Evolutionary conservation across 2,797 vertebrate genomes (phyloP).

Genomic region (Pteropus rufus): DNA sequence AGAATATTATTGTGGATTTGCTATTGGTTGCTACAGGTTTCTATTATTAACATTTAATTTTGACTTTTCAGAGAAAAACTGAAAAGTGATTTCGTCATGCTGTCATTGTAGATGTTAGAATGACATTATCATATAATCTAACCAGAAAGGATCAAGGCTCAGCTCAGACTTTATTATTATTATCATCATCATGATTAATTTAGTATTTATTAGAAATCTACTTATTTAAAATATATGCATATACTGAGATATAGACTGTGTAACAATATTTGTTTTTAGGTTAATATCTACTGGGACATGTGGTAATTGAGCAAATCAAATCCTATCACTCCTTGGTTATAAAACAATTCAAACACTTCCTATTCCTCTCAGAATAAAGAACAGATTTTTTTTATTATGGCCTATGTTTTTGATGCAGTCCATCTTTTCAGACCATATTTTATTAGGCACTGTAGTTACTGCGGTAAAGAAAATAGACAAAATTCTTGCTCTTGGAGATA

Average conservation of each 20-base stretch:
- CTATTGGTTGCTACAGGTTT: not conserved
- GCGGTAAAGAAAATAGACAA: not conserved
- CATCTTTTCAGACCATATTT: not conserved
- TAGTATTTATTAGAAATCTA: not conserved
- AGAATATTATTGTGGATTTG: not conserved
- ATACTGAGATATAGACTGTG: not conserved
- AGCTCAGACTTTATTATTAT: not conserved
- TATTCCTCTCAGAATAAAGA: not conserved
- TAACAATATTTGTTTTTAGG: not conserved
- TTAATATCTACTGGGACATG: not conserved
- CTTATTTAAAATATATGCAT: not conserved
- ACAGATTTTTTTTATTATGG: not conserved
- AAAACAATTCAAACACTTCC: not conserved
- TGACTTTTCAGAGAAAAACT: conserved; percentile 26
- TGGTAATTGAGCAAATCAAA: not conserved
- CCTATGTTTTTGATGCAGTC: not conserved
- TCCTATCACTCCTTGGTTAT: not conserved
- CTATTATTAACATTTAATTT: conserved; percentile 17
- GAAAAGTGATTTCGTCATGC: not conserved
- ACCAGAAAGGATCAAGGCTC: not conserved
- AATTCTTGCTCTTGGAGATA: not conserved
- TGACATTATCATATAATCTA: not conserved
- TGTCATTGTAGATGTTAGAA: not conserved
- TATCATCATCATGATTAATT: not conserved
- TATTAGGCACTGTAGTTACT: not conserved